Evolutionary conservation across 2,888 invertebrate genomes (phyloP).

Genomic region (Ormyrus rosae): DNA sequence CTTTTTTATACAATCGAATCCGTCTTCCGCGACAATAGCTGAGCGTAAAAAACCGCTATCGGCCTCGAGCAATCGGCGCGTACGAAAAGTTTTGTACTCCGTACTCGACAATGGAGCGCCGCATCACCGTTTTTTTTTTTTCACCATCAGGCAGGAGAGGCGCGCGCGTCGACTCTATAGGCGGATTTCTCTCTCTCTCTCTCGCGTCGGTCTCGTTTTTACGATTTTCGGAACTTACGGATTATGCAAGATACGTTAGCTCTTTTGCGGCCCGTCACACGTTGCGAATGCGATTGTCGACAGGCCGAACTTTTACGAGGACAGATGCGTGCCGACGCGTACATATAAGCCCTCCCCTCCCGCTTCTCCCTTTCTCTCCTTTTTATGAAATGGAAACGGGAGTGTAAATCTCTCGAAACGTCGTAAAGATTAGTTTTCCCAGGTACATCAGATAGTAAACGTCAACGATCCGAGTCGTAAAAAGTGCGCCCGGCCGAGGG

Average conservation of each 20-base stretch:
- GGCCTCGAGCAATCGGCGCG: neutral
- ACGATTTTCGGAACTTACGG: constrained; percentile 49
- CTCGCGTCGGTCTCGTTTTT: constrained; percentile 12
- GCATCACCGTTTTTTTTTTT: constrained; percentile 1
- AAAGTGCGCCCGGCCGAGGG: constrained; percentile 45
- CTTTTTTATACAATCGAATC: neutral
- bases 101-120: neutral
- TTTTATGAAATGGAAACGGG: neutral
- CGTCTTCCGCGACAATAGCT: neutral
- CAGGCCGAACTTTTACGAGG: constrained; percentile 51
- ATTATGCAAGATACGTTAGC: constrained; percentile 41
- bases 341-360: neutral
- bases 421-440: constrained; percentile 62
- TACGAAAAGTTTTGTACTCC: constrained; percentile 9
- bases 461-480: constrained; percentile 59
- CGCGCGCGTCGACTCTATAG: neutral
- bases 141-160: neutral
- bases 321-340: constrained; percentile 42
- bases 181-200: neutral
- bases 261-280: constrained; percentile 7
- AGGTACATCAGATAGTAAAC: constrained; percentile 63
- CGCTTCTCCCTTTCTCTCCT: neutral
- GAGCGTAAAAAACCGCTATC: constrained; percentile 7
- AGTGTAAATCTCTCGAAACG: constrained; percentile 60
- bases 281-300: constrained; percentile 51